Conservation (phyloP, 1,140 invertebrate genomes). For the Pachyrhynchus sulphureomaculatus region DNA sequence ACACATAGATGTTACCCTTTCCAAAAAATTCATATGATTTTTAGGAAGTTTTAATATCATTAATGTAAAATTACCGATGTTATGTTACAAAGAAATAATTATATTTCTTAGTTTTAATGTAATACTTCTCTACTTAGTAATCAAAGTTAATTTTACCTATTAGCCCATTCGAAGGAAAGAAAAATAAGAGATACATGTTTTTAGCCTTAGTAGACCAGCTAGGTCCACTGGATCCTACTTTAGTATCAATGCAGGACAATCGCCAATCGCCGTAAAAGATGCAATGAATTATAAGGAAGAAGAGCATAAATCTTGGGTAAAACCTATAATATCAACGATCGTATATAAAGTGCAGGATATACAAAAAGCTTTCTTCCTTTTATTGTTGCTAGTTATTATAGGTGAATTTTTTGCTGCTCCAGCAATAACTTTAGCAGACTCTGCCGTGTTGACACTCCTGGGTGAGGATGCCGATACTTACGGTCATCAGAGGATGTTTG, state of each 20-base stretch:
- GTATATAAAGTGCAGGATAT: conserved; percentile 88
- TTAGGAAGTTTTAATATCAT: no score
- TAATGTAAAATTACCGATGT: no score
- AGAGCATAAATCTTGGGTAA: conserved; percentile 76
- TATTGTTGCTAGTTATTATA: conserved; percentile 88
- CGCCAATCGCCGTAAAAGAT: conserved; percentile 75
- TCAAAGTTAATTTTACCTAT: background rate
- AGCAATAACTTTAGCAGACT: conserved; percentile 95
- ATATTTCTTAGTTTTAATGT: no score
- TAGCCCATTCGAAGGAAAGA: background rate
- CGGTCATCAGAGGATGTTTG: conserved; percentile 97
- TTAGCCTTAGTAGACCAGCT: conserved; percentile 30
- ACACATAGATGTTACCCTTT: no score
- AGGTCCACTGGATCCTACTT: conserved; percentile 32
- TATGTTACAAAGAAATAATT: no score
- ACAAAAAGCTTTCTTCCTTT: conserved; percentile 93
- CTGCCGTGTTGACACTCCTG: conserved; percentile 86
- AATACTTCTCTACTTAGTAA: no score
- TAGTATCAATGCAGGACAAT: conserved; percentile 61
- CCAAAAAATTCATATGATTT: no score
- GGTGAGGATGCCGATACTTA: conserved; percentile 92
- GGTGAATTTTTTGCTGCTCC: conserved; percentile 98
- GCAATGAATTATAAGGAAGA: conserved; percentile 81
- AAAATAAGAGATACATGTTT: no score
- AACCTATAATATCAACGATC: conserved; percentile 89